phyloP scores from a whole-genome alignment of 2,888 invertebrate genomes.

The Drosophila ezoana region DNA sequence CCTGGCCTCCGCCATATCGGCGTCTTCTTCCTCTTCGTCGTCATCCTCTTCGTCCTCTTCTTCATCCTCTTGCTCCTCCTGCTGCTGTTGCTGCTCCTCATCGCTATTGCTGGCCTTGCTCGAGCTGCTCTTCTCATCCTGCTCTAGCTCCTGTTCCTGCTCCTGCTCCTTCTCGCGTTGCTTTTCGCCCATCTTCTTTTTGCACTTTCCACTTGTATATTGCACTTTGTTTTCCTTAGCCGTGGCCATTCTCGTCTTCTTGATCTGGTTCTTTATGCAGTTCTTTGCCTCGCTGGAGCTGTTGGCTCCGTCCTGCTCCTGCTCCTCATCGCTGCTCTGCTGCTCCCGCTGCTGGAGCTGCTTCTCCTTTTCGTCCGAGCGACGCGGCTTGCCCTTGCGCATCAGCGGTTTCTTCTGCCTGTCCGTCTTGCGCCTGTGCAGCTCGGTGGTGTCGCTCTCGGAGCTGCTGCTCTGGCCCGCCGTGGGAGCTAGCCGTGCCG shows the following conservation, averaged over 20 bases:
- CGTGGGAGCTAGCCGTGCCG: slow-evolving; percentile 75
- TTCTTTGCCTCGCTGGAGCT: slow-evolving; percentile 34
- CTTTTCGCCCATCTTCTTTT: slow-evolving; percentile 14
- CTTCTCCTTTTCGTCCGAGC: slow-evolving; percentile 39
- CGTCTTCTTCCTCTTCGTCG: background rate
- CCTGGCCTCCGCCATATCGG: slow-evolving; percentile 19
- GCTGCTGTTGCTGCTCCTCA: slow-evolving; percentile 15
- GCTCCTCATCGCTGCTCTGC: slow-evolving; percentile 27
- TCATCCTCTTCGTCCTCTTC: slow-evolving; percentile 7
- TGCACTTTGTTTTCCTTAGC: slow-evolving; percentile 38
- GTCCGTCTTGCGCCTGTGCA: slow-evolving; percentile 75
- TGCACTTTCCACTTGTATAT: slow-evolving; percentile 17
- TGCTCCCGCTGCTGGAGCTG: slow-evolving; percentile 8
- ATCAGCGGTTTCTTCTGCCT: slow-evolving; percentile 78
- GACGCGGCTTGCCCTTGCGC: slow-evolving; percentile 64
- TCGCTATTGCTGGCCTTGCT: slow-evolving; percentile 26
- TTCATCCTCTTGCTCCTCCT: background rate
- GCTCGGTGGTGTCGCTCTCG: slow-evolving; percentile 85
- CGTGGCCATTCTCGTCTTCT: slow-evolving; percentile 1
- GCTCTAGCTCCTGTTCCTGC: slow-evolving; percentile 1
- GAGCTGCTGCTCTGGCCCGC: slow-evolving; percentile 85
- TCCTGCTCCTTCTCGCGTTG: background rate
- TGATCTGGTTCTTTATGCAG: background rate
- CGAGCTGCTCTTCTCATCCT: slow-evolving; percentile 7
- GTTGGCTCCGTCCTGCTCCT: slow-evolving; percentile 7